Percentiles rank a stretch among this genome's conserved stretches.
Evolutionary conservation across 2,888 invertebrate genomes (phyloP).

Genomic region (Calephelis perditalis): DNA sequence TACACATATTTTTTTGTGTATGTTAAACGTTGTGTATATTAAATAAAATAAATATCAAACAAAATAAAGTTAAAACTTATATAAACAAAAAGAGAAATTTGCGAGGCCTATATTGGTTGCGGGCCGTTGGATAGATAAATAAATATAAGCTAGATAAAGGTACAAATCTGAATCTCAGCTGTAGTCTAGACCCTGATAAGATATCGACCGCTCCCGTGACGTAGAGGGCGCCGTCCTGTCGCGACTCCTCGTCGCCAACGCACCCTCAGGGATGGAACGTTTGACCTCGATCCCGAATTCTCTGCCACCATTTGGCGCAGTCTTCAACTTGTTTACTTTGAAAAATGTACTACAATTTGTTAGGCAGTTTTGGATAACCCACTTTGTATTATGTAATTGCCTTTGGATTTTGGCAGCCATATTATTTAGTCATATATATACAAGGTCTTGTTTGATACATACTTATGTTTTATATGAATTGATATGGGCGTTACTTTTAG

Average conservation of each 20-base stretch:
- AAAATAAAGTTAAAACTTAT: no score
- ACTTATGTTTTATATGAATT: background rate
- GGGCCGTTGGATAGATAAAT: no score
- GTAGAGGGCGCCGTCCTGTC: slow-evolving; percentile 55
- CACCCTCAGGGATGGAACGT: slow-evolving; percentile 53
- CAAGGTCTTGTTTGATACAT: background rate
- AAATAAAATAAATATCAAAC: no score
- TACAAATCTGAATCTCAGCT: background rate
- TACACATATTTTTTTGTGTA: no score
- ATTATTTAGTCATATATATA: background rate
- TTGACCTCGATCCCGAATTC: slow-evolving; percentile 48
- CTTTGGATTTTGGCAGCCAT: slow-evolving; percentile 1
- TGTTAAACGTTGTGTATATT: no score
- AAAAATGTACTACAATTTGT: slow-evolving; percentile 19
- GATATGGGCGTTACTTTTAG: no score
- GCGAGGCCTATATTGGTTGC: no score
- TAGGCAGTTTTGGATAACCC: slow-evolving; percentile 14
- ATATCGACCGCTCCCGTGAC: slow-evolving; percentile 55
- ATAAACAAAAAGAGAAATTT: no score
- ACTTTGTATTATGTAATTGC: slow-evolving; percentile 7
- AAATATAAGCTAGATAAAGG: no score
- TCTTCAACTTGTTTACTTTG: slow-evolving; percentile 20
- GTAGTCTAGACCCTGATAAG: slow-evolving; percentile 20
- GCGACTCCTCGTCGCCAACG: slow-evolving; percentile 59
- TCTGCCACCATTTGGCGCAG: slow-evolving; percentile 27